Evolutionary conservation across 1,140 invertebrate genomes (phyloP).

Genomic region (Pinna nobilis): DNA sequence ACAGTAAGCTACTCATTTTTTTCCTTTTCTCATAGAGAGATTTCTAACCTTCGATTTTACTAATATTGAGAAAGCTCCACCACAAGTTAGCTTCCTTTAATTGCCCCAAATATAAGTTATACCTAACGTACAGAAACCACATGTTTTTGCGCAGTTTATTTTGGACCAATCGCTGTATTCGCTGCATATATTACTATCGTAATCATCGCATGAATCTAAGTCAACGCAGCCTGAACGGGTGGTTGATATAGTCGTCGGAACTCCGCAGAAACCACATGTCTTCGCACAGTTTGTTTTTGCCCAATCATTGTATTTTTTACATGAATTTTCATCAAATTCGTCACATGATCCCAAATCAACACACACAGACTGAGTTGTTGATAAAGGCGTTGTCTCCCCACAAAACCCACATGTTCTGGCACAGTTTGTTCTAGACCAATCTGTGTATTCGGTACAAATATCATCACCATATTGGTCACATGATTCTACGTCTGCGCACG

Average conservation of each 20-base stretch:
- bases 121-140: constrained; percentile 28
- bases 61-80: no score
- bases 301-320: background rate
- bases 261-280: background rate
- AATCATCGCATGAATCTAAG: constrained; percentile 12
- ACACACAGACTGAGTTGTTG: background rate
- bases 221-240: constrained; percentile 1
- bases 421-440: background rate
- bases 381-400: background rate
- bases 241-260: background rate
- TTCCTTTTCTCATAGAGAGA: no score
- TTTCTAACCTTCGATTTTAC: no score
- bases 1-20: no score
- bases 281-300: background rate
- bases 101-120: no score
- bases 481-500: background rate
- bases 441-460: background rate
- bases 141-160: constrained; percentile 23
- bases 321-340: constrained; percentile 20
- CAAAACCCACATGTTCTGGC: background rate
- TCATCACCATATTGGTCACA: background rate
- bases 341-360: constrained; percentile 13
- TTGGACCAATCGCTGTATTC: constrained; percentile 27
- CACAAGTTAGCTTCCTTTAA: no score
- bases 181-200: constrained; percentile 20